phyloP scores from a whole-genome alignment of 2,113 vertebrate genomes.

The Grammomys dolichurus region DNA sequence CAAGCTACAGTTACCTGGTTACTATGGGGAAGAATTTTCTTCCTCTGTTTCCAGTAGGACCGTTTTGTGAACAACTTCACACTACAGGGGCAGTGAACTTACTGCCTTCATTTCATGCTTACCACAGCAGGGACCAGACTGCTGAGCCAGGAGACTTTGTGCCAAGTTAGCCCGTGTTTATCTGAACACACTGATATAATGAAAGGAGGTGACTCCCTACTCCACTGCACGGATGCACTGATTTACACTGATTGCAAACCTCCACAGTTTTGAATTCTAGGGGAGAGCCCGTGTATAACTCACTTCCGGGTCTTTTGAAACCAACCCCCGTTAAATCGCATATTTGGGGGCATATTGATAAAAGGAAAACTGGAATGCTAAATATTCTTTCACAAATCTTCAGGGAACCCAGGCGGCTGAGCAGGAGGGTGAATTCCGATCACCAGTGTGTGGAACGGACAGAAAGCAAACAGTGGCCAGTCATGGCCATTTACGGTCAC shows the following conservation, averaged over 20 bases:
- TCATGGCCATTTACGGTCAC: background rate
- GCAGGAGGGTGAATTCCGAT: background rate
- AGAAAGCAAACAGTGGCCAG: background rate
- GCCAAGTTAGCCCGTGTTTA: conserved; percentile 26
- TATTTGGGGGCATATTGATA: background rate
- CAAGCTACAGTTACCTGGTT: background rate
- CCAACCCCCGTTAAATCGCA: background rate
- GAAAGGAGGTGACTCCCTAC: background rate
- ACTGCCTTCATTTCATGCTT: background rate
- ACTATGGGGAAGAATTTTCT: background rate
- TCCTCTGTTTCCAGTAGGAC: too few relatives aligned
- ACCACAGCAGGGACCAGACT: background rate
- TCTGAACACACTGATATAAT: background rate
- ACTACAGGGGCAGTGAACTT: background rate
- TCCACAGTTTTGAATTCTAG: background rate
- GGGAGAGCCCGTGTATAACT: background rate
- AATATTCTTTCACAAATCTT: background rate
- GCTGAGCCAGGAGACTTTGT: background rate
- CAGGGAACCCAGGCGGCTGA: background rate
- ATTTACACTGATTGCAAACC: background rate
- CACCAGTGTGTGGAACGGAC: rapidly evolving
- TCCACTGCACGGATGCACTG: background rate
- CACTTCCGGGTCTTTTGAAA: background rate
- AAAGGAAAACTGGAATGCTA: background rate
- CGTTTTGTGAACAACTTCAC: conserved; percentile 1